Evolutionary conservation across 2,797 vertebrate genomes (phyloP), one percentile per base, ranked within the genome.

Genomic region (Lagodon rhomboides): DNA sequence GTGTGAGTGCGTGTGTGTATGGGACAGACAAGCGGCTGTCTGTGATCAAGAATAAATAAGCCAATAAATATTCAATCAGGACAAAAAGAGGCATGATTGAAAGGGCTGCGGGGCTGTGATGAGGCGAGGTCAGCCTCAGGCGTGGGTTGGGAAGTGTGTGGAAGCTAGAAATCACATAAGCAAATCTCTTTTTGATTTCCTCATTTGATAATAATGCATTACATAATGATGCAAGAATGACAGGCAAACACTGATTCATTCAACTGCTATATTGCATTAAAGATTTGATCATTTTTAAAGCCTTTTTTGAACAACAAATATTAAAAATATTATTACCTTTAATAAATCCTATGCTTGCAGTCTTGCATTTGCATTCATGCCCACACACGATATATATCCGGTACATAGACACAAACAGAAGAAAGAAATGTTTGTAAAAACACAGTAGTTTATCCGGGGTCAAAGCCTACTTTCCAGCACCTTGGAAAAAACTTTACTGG

Each of bases 11-110:
- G 43, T 51, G 16, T 50, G 56, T 58, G 43, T 30, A 11, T 30
- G 22, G 77, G 74, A 78, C 73, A 85, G 85, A 87, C 65, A 89
- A 82, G 81, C 72, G 78, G 34, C 91, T 86, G 85, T 71, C 84
- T 92, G 88, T 93, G 91, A 93, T 93, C 92, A 92, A 92, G 90
- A 94, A 92, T 93, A 93, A 93, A 93, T 93, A 93, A 92, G 91
- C 85, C 91, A 93, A 93, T 92, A 92, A 93, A 93, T 93, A 94
- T 94, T 92, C 90, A 91, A 90, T 92, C 82, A 89, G 87, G 85
- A 90, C 85, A 79, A 87, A 87, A 90, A 85, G 80, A 87, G 85
- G 80, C 70, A 74, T 91, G 89, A 93, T 91, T 89, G 91, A 87
- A 80, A 80, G 67, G 72, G 68, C 50, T 66, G 49, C 41, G 67